Evolutionary conservation across 2,888 invertebrate genomes (phyloP).

Genomic region (Lypha dubia): DNA sequence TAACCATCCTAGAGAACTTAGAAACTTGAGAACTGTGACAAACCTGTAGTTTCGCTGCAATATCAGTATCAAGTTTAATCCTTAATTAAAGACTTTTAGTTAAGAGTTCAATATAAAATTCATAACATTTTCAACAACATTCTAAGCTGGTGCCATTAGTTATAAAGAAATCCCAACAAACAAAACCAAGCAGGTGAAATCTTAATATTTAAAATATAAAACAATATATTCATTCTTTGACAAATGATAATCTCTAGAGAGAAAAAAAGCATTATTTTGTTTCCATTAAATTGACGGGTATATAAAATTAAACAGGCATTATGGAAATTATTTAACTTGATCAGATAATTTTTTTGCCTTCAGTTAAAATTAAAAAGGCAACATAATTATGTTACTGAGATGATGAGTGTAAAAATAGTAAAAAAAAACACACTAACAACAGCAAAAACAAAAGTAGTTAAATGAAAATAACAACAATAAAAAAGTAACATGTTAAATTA

Average conservation of each 20-base stretch:
- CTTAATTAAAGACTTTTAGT: too few species aligned
- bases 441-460: slow-evolving; percentile 14
- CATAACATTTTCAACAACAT: too few species aligned
- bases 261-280: background rate
- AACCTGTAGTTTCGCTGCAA: too few species aligned
- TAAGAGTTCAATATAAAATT: too few species aligned
- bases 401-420: slow-evolving; percentile 7
- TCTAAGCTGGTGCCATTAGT: too few species aligned
- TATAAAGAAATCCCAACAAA: too few species aligned
- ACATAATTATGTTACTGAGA: slow-evolving; percentile 73
- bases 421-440: slow-evolving; percentile 27
- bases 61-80: too few species aligned
- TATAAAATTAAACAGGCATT: slow-evolving; percentile 78
- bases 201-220: background rate
- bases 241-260: background rate
- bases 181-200: too few species aligned
- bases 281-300: slow-evolving; percentile 37
- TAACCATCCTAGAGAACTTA: too few species aligned
- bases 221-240: background rate
- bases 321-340: slow-evolving; percentile 77
- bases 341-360: slow-evolving; percentile 69
- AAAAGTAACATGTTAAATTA: slow-evolving; percentile 74
- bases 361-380: slow-evolving; percentile 72
- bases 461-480: slow-evolving; percentile 46
- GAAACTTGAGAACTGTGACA: too few species aligned